Conservation (phyloP, 2,888 invertebrate species). For the Eristalis arbustorum region DNA sequence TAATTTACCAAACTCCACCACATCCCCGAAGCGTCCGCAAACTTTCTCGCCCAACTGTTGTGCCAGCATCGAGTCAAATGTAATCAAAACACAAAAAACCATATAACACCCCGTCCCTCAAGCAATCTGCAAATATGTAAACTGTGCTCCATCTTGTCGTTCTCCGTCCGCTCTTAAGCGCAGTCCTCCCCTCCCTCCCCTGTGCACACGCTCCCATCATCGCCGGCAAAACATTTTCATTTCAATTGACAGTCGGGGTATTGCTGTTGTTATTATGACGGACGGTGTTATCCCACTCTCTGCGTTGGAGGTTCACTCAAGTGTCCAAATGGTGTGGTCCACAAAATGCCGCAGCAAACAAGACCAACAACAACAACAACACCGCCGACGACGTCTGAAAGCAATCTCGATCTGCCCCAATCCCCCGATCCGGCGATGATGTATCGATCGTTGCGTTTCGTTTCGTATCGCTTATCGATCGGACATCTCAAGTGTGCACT, state of each 20-base stretch:
- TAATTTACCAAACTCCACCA: too few species aligned
- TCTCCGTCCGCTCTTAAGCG: background rate
- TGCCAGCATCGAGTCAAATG: background rate
- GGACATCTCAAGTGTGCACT: slow-evolving; percentile 37
- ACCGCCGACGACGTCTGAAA: slow-evolving; percentile 2
- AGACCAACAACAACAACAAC: background rate
- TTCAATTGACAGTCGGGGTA: slow-evolving; percentile 10
- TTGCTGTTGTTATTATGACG: slow-evolving; percentile 15
- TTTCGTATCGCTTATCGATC: slow-evolving; percentile 20
- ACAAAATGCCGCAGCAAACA: slow-evolving; percentile 11
- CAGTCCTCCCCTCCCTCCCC: too few species aligned
- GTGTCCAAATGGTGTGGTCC: slow-evolving; percentile 29
- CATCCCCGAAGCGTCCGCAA: background rate
- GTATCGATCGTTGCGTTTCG: slow-evolving; percentile 3
- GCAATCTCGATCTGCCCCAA: background rate
- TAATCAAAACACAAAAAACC: background rate
- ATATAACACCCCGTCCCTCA: slow-evolving; percentile 8
- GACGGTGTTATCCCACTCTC: slow-evolving; percentile 20
- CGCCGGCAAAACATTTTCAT: background rate
- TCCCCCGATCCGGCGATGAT: background rate
- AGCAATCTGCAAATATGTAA: slow-evolving; percentile 36
- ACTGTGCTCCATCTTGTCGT: background rate
- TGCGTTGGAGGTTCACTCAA: slow-evolving; percentile 37
- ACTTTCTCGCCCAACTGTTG: background rate
- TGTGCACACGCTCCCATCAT: too few species aligned